Base-by-base conservation (phyloP, 2,113 vertebrate species). In the Uropsilus gracilis region DNA sequence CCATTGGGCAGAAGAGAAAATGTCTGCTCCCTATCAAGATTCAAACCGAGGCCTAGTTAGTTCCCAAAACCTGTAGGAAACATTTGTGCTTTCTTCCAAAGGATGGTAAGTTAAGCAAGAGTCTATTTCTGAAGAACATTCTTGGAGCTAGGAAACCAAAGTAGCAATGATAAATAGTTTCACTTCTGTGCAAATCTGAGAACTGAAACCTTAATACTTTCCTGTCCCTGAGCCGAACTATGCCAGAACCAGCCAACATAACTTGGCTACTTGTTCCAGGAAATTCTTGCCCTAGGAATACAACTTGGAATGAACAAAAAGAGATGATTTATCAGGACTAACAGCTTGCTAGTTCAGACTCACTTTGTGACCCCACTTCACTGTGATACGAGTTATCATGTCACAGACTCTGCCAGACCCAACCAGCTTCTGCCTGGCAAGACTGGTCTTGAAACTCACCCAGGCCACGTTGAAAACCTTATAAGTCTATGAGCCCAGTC, bases 151-250 rank as follows among this genome's bases (percentile, higher is more conserved):
- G 20, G 7, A 77, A 59, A 92, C 48, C 24, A 44, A 69, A 83
- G 77, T 44, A 75, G 32, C 28, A 73, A 90, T 90, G 89, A 11
- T 75, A 64, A 85, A 24, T 39, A 93, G 73, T 84, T 32, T 82
- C 39, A 71, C 53, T 89, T 89, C 30, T 80, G 66, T 75, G 13
- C 75, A 73, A 55, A 66, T 75, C 9, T 63, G 50, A 69, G 44
- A 91, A 84, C 22, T 64, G 63, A 85, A 88, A 81, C 24, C 37
- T 71, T 34, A 24, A 64, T 30, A 20, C 6, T 64, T 68, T 84
- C 59, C 50, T 71, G 30, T 83, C 83, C 22, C 46, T 73, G 77
- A 93, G 46, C n/a, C 71, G 64, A 84, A 83, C 18, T n/a, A 61
- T 46, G 53, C 2, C 5, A 6, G 55, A 73, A 18, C 71, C 61